Evolutionary conservation across 2,113 vertebrate genomes (phyloP).

Genomic region (Tretioscincus oriximinensis): DNA sequence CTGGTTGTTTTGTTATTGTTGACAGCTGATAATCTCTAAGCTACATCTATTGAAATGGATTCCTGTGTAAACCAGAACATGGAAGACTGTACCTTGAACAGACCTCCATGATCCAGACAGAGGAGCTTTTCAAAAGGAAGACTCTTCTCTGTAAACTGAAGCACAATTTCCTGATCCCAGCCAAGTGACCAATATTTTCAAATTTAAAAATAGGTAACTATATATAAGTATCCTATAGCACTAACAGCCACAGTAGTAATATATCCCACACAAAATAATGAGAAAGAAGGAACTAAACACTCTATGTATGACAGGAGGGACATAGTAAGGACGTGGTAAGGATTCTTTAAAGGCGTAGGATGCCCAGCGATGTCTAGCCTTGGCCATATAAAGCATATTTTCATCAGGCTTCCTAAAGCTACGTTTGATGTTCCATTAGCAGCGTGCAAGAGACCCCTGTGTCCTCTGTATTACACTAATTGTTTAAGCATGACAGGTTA

Average conservation of each 20-base stretch:
- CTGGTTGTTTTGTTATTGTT: neutral
- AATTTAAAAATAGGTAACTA: too few relatives aligned
- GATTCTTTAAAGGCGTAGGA: neutral
- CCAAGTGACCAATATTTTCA: neutral
- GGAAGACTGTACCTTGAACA: too few relatives aligned
- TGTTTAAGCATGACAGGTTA: constrained; percentile 66
- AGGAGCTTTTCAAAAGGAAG: neutral
- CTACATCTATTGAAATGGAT: too few relatives aligned
- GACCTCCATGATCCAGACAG: neutral
- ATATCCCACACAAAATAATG: constrained; percentile 13
- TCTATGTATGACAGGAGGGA: neutral
- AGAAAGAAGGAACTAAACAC: neutral
- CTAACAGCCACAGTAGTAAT: neutral
- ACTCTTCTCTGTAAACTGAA: neutral
- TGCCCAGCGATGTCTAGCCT: neutral
- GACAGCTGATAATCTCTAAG: too few relatives aligned
- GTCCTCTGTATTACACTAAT: constrained; percentile 61
- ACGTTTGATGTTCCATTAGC: constrained; percentile 52
- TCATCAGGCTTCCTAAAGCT: constrained; percentile 53
- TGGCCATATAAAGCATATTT: constrained; percentile 39
- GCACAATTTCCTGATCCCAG: neutral
- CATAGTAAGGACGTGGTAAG: neutral
- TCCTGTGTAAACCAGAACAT: too few relatives aligned
- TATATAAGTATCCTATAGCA: neutral
- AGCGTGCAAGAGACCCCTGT: constrained; percentile 46